These are phyloP conservation scores for Psilanteris sp. DNA, from an alignment of 1,140 invertebrate species.

Conservation along the genomic window DNA sequence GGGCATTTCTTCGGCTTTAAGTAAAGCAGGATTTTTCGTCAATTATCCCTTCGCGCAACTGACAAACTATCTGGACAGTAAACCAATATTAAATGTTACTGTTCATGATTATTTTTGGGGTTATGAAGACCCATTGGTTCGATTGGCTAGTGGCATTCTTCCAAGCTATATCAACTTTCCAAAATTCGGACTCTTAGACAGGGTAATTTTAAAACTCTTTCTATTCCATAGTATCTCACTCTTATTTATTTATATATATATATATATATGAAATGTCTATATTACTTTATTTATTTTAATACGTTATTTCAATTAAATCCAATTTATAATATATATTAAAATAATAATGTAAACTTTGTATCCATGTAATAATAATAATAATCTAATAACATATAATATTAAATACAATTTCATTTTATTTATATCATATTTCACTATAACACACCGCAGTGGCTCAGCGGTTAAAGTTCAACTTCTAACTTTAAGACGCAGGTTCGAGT, in stretches of 20 bases:
- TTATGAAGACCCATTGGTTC: conserved; percentile 88
- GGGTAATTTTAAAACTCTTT: conserved; percentile 82
- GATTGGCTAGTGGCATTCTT: conserved; percentile 84
- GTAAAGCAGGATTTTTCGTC: conserved; percentile 81
- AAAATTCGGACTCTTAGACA: conserved; percentile 89
- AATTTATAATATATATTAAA: no score
- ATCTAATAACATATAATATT: no score
- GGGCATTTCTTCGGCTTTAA: conserved; percentile 83
- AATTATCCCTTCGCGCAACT: conserved; percentile 84
- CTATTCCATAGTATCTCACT: background rate
- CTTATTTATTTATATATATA: background rate
- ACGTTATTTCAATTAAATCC: no score
- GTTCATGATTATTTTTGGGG: conserved; percentile 92
- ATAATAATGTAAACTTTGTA: no score
- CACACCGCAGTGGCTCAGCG: no score
- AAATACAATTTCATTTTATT: no score
- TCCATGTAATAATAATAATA: no score
- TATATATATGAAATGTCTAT: background rate
- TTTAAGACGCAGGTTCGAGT: no score
- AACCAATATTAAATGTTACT: conserved; percentile 85
- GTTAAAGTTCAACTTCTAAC: no score
- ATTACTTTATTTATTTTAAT: no score
- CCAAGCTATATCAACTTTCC: conserved; percentile 87
- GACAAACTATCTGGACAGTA: conserved; percentile 82
- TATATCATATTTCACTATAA: no score